phyloP scores from a whole-genome alignment of 2,797 vertebrate genomes.

The Aphelocoma californica region DNA sequence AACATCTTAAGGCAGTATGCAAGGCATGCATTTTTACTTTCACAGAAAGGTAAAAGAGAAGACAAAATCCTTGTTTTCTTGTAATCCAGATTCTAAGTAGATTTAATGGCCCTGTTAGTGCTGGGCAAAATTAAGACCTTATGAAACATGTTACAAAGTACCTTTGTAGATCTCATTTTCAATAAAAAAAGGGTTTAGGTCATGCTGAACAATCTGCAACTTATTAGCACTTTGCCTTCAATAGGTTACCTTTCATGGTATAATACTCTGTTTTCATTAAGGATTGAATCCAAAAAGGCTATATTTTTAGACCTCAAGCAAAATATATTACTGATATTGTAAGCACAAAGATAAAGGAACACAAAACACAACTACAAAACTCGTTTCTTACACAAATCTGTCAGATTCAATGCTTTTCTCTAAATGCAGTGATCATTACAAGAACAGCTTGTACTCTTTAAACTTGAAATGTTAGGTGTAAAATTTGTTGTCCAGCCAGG shows the following conservation, averaged over 20 bases:
- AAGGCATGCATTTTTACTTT: slow-evolving; percentile 13
- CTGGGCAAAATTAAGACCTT: slow-evolving; percentile 66
- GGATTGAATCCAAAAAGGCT: background rate
- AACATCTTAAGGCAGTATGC: slow-evolving; percentile 12
- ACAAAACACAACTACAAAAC: background rate
- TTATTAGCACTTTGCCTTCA: slow-evolving; percentile 60
- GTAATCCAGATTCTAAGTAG: slow-evolving; percentile 60
- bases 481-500: background rate
- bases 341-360: slow-evolving; percentile 6
- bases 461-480: slow-evolving; percentile 3
- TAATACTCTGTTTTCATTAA: slow-evolving; percentile 59
- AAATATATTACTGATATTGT: slow-evolving; percentile 29
- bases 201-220: slow-evolving; percentile 58
- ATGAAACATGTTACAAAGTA: slow-evolving; percentile 61
- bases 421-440: background rate
- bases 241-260: slow-evolving; percentile 31
- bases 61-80: slow-evolving; percentile 56
- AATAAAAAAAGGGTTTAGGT: slow-evolving; percentile 55
- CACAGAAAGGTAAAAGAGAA: slow-evolving; percentile 19
- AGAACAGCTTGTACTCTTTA: background rate
- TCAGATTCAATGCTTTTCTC: background rate
- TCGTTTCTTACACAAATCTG: background rate
- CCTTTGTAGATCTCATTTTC: slow-evolving; percentile 62
- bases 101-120: slow-evolving; percentile 69
- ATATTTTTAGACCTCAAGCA: slow-evolving; percentile 27